phyloP scores from a whole-genome alignment of 2,113 vertebrate species.

The Chroicocephalus ridibundus region DNA sequence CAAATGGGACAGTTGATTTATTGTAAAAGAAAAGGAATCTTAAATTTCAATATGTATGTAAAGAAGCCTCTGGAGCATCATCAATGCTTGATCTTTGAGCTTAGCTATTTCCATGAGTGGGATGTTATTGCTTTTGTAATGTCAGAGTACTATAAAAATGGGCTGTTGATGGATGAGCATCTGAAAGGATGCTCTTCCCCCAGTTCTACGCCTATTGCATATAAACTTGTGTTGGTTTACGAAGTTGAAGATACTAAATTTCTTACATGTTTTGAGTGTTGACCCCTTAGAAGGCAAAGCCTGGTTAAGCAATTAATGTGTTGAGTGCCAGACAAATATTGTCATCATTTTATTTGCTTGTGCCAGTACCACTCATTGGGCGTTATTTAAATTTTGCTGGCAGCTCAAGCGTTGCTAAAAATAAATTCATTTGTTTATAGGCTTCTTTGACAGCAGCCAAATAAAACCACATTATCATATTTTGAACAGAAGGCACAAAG shows the following conservation, averaged over 20 bases:
- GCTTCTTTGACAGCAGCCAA: background rate
- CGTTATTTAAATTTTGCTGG: background rate
- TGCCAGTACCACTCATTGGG: background rate
- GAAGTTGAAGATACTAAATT: background rate
- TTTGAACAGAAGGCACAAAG: background rate
- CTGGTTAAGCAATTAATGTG: background rate
- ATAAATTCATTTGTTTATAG: conserved; percentile 26
- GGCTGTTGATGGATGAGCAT: background rate
- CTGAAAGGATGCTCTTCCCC: background rate
- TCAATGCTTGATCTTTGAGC: conserved; percentile 8
- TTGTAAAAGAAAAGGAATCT: background rate
- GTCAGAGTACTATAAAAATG: background rate
- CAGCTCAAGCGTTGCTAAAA: conserved; percentile 5
- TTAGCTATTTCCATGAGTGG: background rate
- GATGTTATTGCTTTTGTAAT: background rate
- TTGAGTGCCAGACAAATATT: background rate
- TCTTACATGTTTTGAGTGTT: background rate
- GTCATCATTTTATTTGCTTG: background rate
- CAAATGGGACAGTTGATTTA: background rate
- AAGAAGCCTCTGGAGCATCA: conserved; percentile 1
- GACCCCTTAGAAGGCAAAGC: background rate
- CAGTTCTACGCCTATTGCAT: background rate
- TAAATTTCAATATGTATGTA: conserved; percentile 4
- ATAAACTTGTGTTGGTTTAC: background rate
- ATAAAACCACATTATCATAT: background rate